Base-by-base conservation (phyloP, 2,888 invertebrate species). In the Tetranychus piercei region DNA sequence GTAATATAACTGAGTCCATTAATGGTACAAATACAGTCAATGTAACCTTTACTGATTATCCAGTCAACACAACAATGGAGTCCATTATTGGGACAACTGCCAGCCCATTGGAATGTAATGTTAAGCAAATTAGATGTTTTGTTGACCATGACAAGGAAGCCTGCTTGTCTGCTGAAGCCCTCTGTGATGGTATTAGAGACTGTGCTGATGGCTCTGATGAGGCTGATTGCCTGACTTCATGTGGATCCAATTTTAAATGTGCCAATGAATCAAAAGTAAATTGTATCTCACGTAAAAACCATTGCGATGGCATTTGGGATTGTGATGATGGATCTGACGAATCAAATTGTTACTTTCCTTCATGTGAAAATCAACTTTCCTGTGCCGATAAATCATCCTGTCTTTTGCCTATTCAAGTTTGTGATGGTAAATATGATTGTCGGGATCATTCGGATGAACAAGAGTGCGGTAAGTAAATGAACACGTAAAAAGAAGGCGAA, bases 391-490 rank as follows among this genome's bases (percentile, higher is more conserved):
- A 75, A 4, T 77, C 77, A 44, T 75, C 77, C 6, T 79, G 79
- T 64, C 76, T 79, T 9, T 76, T 76, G 22, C 78, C 78, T 5
- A 74, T 74, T 20, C 76, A 78, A 20, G 77, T 79, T 18, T 79
- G 79, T 73, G 78, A 79, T 70, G 75, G 76, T 22, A 75, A 76
- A 9, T 79, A 78, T 45, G 76, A 79, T 69, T 79, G 79, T 66
- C 74, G 76, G 18, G 79, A 79, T 75, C 77, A 78, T 70, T 79
- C 79, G 72, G 79, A 79, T 73, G 79, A 79, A 74, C 74, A 76
- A 67, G 78, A 77, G 15, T 78, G 78, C 75, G 75, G 78, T 78
- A 75, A 71, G 78, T 74, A 18, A 15, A 55, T 55, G 9, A 55
- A 55, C 55, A 6, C 9, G 9, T 34, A 55, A 15, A 55, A 15